phyloP scores from a whole-genome alignment of 1,140 invertebrate species.

The Drosophila kikkawai region DNA sequence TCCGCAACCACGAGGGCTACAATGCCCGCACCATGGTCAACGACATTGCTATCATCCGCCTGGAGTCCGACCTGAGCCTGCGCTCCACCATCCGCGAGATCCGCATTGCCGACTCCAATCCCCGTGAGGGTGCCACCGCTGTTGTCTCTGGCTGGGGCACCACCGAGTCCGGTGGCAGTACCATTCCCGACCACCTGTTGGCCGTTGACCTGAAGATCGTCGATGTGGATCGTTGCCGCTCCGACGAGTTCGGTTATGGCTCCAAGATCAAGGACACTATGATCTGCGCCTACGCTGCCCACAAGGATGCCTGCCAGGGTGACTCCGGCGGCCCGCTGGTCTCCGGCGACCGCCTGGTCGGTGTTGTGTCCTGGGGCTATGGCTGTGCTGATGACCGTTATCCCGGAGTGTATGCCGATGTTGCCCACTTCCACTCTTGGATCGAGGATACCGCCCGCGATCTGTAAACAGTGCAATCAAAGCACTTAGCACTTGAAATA shows the following conservation, averaged over 20 bases:
- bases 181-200: constrained; percentile 58
- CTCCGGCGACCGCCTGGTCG: constrained; percentile 78
- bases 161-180: constrained; percentile 43
- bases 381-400: constrained; percentile 62
- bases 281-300: constrained; percentile 85
- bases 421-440: constrained; percentile 84
- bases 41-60: constrained; percentile 78
- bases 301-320: constrained; percentile 77
- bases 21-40: constrained; percentile 71
- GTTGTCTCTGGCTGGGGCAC: constrained; percentile 85
- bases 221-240: constrained; percentile 43
- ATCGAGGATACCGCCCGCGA: constrained; percentile 58
- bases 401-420: constrained; percentile 88
- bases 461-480: constrained; percentile 35
- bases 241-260: constrained; percentile 54
- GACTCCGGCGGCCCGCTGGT: constrained; percentile 86
- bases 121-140: constrained; percentile 66
- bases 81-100: constrained; percentile 52
- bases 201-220: constrained; percentile 65
- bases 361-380: constrained; percentile 88
- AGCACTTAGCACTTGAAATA: constrained; percentile 34
- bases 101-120: constrained; percentile 50
- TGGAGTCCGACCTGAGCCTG: constrained; percentile 59
- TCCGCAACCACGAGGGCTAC: constrained; percentile 78
- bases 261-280: constrained; percentile 71